Percentiles rank a stretch among this genome's conserved stretches.
Conservation (phyloP, 2,888 invertebrate species). For the Pollenia amentaria region DNA sequence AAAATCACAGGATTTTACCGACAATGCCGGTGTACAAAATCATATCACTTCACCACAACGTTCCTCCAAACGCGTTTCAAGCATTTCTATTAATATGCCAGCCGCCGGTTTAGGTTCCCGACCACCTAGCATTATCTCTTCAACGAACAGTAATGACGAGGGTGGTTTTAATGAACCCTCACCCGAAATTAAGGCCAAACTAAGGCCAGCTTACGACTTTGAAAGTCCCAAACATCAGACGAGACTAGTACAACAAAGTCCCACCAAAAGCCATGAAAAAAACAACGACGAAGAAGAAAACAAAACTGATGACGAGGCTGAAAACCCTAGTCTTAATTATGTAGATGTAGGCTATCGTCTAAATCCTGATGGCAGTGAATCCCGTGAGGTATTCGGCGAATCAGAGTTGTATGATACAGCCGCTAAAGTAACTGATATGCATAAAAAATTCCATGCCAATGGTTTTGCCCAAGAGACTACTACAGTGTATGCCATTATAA, state of each 20-base stretch:
- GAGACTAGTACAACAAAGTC: conserved; percentile 50
- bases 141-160: conserved; percentile 87
- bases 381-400: conserved; percentile 83
- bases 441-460: conserved; percentile 83
- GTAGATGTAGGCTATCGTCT: conserved; percentile 84
- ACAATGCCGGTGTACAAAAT: conserved; percentile 64
- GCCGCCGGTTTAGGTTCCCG: conserved; percentile 88
- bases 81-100: conserved; percentile 87
- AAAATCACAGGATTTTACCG: conserved; percentile 63
- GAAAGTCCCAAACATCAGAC: conserved; percentile 74
- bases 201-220: conserved; percentile 82
- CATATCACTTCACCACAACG: conserved; percentile 80
- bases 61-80: conserved; percentile 86
- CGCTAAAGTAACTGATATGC: conserved; percentile 82
- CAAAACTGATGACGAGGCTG: conserved; percentile 73
- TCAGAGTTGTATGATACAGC: conserved; percentile 84
- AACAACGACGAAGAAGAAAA: conserved; percentile 50
- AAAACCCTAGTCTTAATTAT: conserved; percentile 82
- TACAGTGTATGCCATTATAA: conserved; percentile 84
- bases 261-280: conserved; percentile 59
- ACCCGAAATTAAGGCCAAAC: conserved; percentile 88
- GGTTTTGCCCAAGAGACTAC: conserved; percentile 82
- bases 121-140: conserved; percentile 89
- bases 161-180: conserved; percentile 90
- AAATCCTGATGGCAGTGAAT: conserved; percentile 85